Evolutionary conservation across 2,113 vertebrate genomes (phyloP).

Genomic region (Hippocampus guttulatus): DNA sequence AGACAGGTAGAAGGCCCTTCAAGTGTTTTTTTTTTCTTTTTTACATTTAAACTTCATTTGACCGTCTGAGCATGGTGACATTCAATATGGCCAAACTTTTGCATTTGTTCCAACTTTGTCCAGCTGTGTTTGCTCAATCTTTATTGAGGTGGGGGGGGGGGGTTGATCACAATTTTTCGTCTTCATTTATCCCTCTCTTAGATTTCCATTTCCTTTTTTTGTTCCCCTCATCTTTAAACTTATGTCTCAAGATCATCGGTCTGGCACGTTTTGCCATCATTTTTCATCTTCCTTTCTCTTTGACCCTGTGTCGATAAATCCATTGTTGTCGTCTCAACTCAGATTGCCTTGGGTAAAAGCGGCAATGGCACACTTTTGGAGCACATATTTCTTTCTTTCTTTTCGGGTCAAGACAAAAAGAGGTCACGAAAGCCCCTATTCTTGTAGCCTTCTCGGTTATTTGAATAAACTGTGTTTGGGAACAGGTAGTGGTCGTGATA

Average conservation of each 20-base stretch:
- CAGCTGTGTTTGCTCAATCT: constrained; percentile 8
- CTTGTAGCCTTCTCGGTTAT: background rate
- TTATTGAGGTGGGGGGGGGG: background rate
- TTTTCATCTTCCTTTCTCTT: constrained; percentile 21
- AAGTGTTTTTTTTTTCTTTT: constrained; percentile 49
- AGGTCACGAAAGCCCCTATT: background rate
- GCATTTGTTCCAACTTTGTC: constrained; percentile 8
- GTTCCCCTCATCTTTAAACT: background rate
- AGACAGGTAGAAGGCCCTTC: constrained; percentile 55
- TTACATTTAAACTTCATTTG: constrained; percentile 40
- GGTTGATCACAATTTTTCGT: background rate
- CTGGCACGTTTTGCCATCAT: constrained; percentile 13
- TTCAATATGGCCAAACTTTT: constrained; percentile 53
- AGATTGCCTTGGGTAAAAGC: constrained; percentile 12
- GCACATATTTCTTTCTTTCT: background rate
- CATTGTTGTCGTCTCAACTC: background rate
- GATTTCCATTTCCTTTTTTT: background rate
- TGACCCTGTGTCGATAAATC: constrained; percentile 28
- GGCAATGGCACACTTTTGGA: background rate
- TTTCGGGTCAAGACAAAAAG: background rate
- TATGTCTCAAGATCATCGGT: background rate
- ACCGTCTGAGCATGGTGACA: constrained; percentile 60
- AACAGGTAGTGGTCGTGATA: background rate
- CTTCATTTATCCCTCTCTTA: background rate
- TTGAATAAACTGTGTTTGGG: background rate